Evolutionary conservation across 2,888 invertebrate genomes (phyloP), one percentile per base, ranked within the genome.

Genomic region (Chironomus riparius): DNA sequence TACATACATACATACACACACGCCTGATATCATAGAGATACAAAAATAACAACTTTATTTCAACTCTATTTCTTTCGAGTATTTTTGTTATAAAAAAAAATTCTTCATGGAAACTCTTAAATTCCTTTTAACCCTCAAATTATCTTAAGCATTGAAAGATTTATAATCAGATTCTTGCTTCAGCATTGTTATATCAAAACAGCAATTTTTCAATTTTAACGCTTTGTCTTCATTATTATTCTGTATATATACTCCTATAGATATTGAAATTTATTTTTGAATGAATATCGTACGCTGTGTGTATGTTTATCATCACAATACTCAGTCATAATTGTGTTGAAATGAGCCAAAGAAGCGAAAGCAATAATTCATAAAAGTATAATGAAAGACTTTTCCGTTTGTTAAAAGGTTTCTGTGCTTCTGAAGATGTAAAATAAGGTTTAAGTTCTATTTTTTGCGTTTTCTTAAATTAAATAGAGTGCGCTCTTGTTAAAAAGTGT

Each of bases 41-140:
- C 48, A 71, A 56, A 71, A 71, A 71, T 73, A 73, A 73, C 61
- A 68, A 68, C 74, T 68, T 74, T 74, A 74, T 74, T 68, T 62
- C 56, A 56, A 65, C 13, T 21, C 65, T 24, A 22, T 24, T 13
- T 21, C 21, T 65, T 65, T 24, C 24, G 21, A 24, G 21, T 7
- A 24, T n/a, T 6, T 65, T 71, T 62, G n/a, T 28, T 38, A 22
- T 28, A 47, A 62, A 61, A 72, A 13, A 28, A 15, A 18, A 18
- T 74, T 62, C 48, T 65, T 68, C 7, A 48, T 13, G 21, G 21
- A n/a, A 38, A 38, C 38, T 38, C 38, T 70, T 47, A 15, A 71
- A 15, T 72, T 62, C 15, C n/a, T 56, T 15, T 18, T 56, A 15
- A 15, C 18, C 56, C 15, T 1, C 7, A n/a, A 56, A 56, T 56